Base-by-base conservation (phyloP, 1,140 invertebrate genomes). In the Condylostylus longicornis region DNA sequence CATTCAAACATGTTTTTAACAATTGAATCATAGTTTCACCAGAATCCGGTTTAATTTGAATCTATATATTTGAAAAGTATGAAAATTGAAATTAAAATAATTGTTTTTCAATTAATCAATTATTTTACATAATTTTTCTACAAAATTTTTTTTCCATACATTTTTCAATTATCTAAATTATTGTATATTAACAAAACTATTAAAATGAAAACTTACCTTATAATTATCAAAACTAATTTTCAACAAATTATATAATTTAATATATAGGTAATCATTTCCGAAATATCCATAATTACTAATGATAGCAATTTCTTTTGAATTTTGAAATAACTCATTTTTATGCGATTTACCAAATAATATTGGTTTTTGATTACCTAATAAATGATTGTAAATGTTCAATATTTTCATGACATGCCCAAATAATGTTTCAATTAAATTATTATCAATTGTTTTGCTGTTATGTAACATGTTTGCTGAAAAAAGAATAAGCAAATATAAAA, bases 201-300 rank as follows among this genome's bases (percentile, higher is more conserved):
- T 20, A 85, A 47, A 15, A 64, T 54, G 4, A 69, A 64, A 36
- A 48, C 48, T 56, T 60, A 76, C 74, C 60, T 78, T 79, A 54
- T 84, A 86, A 64, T 79, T 83, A 9, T 69, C 68, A 61, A 80
- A 77, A 25, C 79, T 73, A 44, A 70, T 71, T 61, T 69, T 75
- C 17, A 86, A 53, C 19, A 75, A 69, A 23, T 82, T 78, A 54
- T 79, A 76, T 35, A 86, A 61, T 56, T 79, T 80, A 50, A 78
- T 62, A 54, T 85, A 86, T 62, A 85, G 77, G 17, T 77, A 72
- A 33, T 69, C 61, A 46, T 67, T 68, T 37, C 65, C 59, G 58
- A 83, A 84, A 37, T 66, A 56, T 36, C 75, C 77, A 41, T 73
- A 56, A 14, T 55, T 46, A 40, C 50, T 62, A 36, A 54, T 35